Evolutionary conservation across 1,140 invertebrate genomes (phyloP).

Genomic region (Musca domestica): DNA sequence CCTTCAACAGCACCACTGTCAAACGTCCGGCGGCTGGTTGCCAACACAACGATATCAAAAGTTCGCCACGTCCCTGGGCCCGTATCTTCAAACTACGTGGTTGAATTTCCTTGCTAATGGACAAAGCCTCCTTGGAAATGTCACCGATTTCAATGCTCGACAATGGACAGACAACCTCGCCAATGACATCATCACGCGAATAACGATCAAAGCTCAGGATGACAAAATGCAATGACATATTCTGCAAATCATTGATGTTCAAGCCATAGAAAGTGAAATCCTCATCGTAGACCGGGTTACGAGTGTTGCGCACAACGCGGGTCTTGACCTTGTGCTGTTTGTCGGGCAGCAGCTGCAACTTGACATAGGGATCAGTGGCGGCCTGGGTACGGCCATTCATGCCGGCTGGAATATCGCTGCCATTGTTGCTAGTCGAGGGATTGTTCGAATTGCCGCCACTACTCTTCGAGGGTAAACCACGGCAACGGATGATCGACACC

Average conservation of each 20-base stretch:
- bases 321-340: conserved; percentile 96
- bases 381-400: conserved; percentile 54
- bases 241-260: conserved; percentile 76
- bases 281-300: conserved; percentile 92
- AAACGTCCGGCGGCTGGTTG: conserved; percentile 85
- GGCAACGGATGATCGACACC: conserved; percentile 86
- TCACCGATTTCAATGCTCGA: conserved; percentile 75
- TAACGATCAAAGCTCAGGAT: conserved; percentile 96
- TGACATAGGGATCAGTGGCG: conserved; percentile 88
- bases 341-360: conserved; percentile 88
- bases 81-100: conserved; percentile 85
- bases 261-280: conserved; percentile 96
- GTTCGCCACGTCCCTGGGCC: conserved; percentile 83
- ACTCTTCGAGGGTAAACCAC: conserved; percentile 73
- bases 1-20: conserved; percentile 89
- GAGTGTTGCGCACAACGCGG: conserved; percentile 85
- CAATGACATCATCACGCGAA: conserved; percentile 94
- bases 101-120: conserved; percentile 79
- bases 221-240: conserved; percentile 89
- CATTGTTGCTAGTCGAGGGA: conserved; percentile 34
- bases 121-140: conserved; percentile 73
- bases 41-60: conserved; percentile 90
- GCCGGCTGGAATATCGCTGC: conserved; percentile 45
- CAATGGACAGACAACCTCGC: conserved; percentile 89
- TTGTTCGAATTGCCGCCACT: conserved; percentile 57